Conservation (phyloP, 1,140 invertebrate genomes). For the Spodoptera litura region DNA sequence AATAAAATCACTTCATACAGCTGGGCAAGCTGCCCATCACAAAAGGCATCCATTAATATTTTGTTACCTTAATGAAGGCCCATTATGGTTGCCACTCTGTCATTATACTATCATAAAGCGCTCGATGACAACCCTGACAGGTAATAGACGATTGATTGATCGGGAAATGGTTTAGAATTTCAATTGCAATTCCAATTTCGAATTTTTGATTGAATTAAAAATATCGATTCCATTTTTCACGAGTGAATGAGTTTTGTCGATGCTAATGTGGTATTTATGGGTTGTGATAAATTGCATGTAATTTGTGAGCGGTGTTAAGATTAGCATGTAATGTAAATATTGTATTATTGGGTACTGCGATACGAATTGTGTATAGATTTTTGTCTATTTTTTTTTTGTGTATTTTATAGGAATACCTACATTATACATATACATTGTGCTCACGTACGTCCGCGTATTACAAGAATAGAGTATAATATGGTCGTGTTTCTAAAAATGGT, state of each 20-base stretch:
- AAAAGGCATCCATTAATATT: conserved; percentile 49
- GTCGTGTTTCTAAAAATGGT: too few species aligned
- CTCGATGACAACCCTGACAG: conserved; percentile 36
- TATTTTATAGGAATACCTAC: neutral
- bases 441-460: too few species aligned
- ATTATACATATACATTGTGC: too few species aligned
- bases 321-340: neutral
- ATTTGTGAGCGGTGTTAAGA: neutral
- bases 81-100: conserved; percentile 27
- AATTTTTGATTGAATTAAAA: conserved; percentile 41
- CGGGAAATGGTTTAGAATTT: conserved; percentile 42
- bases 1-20: conserved; percentile 28
- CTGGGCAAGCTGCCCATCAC: neutral
- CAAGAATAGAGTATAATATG: too few species aligned
- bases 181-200: conserved; percentile 42
- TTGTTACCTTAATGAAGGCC: conserved; percentile 41
- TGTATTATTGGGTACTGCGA: neutral
- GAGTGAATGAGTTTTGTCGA: conserved; percentile 16
- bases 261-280: conserved; percentile 3
- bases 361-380: neutral
- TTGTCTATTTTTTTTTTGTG: neutral
- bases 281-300: neutral
- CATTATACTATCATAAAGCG: conserved; percentile 38
- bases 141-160: conserved; percentile 44
- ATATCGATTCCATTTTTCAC: conserved; percentile 40